Conservation (phyloP, 2,797 vertebrate genomes). For the Esox lucius region DNA sequence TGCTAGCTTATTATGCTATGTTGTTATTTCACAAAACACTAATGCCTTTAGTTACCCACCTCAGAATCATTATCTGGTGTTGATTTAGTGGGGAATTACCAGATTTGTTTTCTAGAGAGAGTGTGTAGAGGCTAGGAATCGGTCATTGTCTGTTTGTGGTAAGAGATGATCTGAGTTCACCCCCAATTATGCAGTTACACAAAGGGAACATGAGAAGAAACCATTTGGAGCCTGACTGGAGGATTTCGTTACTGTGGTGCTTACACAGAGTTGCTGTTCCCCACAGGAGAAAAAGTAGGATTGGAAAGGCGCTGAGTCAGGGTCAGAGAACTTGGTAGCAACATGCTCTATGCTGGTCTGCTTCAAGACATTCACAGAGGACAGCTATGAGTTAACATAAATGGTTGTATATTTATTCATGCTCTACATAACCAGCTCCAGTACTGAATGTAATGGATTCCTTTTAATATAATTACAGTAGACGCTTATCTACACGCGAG, state of each 20-base stretch:
- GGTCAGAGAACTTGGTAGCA: background rate
- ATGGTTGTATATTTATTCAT: background rate
- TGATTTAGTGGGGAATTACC: too few species aligned
- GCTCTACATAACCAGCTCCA: background rate
- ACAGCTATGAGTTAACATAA: background rate
- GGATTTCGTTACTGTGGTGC: constrained; percentile 61
- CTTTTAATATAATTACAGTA: background rate
- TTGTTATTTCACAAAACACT: too few species aligned
- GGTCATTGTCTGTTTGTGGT: background rate
- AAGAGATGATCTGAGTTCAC: constrained; percentile 19
- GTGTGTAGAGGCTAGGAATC: background rate
- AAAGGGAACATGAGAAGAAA: constrained; percentile 65
- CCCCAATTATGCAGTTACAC: constrained; percentile 73
- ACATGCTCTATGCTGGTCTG: background rate
- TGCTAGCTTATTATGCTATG: too few species aligned
- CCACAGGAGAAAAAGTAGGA: background rate
- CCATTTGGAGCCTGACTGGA: constrained; percentile 57
- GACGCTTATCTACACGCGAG: background rate
- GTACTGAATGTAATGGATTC: background rate
- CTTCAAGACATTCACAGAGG: background rate
- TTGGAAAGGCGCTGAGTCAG: too few species aligned
- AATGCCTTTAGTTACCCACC: background rate
- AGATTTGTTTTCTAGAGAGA: too few species aligned
- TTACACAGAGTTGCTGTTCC: constrained; percentile 18
- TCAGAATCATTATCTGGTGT: too few species aligned